Conservation (phyloP, 2,797 vertebrate species). For the Tadarida brasiliensis region DNA sequence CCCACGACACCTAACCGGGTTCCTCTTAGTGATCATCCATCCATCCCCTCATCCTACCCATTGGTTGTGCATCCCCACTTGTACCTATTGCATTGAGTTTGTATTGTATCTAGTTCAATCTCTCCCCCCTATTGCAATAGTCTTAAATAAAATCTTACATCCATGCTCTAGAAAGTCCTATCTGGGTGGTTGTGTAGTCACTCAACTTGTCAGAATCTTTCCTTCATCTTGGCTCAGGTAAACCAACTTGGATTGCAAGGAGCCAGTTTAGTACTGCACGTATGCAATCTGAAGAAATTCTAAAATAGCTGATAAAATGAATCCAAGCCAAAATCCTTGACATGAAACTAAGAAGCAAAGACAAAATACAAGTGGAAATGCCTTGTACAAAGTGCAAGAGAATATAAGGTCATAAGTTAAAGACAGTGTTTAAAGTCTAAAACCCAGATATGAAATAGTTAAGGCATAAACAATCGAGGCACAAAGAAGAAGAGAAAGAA, state of each 20-base stretch:
- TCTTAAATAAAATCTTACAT: constrained; percentile 26
- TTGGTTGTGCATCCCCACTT: neutral
- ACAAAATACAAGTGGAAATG: neutral
- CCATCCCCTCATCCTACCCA: neutral
- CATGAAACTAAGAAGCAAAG: constrained; percentile 1
- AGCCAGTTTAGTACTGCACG: neutral
- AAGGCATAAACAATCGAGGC: neutral
- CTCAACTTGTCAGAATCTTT: neutral
- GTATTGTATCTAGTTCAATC: neutral
- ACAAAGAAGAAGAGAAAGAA: neutral
- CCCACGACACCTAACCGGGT: neutral
- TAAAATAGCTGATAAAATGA: neutral
- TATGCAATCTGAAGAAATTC: neutral
- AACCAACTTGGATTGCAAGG: neutral
- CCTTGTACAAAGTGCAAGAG: neutral
- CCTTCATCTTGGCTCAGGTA: neutral
- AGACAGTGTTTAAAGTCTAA: neutral
- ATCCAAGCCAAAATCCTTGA: neutral
- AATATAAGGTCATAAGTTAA: neutral
- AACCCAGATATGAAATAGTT: neutral
- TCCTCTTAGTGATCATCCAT: neutral
- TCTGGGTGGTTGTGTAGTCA: neutral
- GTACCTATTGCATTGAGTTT: neutral
- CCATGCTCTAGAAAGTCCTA: neutral
- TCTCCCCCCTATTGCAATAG: neutral